These are phyloP conservation scores for Odontophorus gujanensis DNA, from an alignment of 2,113 vertebrate species.

Conservation along the genomic window DNA sequence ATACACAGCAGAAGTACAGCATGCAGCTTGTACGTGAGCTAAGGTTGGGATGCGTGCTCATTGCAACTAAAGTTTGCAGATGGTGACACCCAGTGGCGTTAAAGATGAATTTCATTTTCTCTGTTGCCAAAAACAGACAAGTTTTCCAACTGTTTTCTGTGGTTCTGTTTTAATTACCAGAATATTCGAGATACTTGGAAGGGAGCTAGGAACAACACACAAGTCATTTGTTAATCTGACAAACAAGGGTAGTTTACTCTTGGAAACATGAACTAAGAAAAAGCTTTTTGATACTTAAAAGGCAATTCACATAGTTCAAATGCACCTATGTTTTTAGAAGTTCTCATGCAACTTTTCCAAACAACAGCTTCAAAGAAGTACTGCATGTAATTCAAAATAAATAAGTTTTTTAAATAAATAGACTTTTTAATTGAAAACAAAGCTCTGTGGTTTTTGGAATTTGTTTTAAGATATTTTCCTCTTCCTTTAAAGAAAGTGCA, in stretches of 20 bases:
- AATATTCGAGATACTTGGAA: neutral
- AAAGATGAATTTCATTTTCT: neutral
- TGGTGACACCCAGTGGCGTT: constrained; percentile 41
- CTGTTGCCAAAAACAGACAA: neutral
- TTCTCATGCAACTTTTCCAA: neutral
- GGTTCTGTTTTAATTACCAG: neutral
- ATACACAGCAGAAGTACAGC: rapidly evolving
- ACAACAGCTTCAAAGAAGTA: neutral
- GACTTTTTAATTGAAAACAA: neutral
- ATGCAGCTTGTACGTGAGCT: rapidly evolving
- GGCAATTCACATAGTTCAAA: neutral
- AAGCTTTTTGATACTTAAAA: neutral
- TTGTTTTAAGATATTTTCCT: neutral
- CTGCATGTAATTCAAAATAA: too few relatives aligned
- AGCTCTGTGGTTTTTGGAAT: neutral
- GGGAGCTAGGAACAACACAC: rapidly evolving
- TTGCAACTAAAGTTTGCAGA: neutral
- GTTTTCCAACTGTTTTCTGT: neutral
- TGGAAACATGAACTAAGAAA: neutral
- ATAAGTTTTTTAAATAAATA: neutral
- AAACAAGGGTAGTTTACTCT: neutral
- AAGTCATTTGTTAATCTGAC: neutral
- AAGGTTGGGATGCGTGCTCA: neutral
- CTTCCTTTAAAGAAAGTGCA: neutral
- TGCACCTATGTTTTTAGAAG: neutral